Evolutionary conservation across 92 coral and sea anemone genomes (phyloP), one percentile per base, ranked within the genome.

Genomic region (Umimayanthus chanpuru): DNA sequence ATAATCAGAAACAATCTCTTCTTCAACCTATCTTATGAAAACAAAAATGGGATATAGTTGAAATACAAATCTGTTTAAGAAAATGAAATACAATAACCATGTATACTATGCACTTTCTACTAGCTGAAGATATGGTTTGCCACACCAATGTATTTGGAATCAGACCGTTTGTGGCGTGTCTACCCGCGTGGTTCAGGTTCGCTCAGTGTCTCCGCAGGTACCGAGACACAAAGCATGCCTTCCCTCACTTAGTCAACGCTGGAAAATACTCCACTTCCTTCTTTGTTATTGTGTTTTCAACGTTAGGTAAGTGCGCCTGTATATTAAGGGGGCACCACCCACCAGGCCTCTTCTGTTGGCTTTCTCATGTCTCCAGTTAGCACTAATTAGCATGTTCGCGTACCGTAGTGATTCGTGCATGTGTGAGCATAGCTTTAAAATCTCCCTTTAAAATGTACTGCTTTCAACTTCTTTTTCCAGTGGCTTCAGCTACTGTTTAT

Each of bases 161-260:
- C 73, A 89, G 99, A 43, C 99, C 99, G 30, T 11, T 97, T 5
- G 94, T 97, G 38, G 98, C 98, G 7, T 97, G 99, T 89, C 92
- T 97, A 72, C 99, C 99, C 21, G 98, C 99, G 29, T 97, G 99
- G 99, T 97, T 95, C 82, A 92, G 99, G 21, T 97, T 97, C 80
- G 99, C 98, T n/a, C 99, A 97, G 89, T 97, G 99, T 82, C 87
- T 97, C 23, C 89, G 99, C 75, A 95, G 99, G 91, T 97, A 95
- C 88, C 90, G 88, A n/a, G 99, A 97, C 89, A 97, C 99, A 0
- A 93, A 91, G 73, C 96, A 92, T 29, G 94, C 88, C 43, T 97
- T 97, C 87, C 98, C 99, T 16, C 99, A 97, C 89, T 93, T 97
- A 38, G 99, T 97, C 32, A 97, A 97, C 88, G 99, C 99, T 39